phyloP scores from a whole-genome alignment of 2,113 vertebrate species.

The Budorcas taxicolor region DNA sequence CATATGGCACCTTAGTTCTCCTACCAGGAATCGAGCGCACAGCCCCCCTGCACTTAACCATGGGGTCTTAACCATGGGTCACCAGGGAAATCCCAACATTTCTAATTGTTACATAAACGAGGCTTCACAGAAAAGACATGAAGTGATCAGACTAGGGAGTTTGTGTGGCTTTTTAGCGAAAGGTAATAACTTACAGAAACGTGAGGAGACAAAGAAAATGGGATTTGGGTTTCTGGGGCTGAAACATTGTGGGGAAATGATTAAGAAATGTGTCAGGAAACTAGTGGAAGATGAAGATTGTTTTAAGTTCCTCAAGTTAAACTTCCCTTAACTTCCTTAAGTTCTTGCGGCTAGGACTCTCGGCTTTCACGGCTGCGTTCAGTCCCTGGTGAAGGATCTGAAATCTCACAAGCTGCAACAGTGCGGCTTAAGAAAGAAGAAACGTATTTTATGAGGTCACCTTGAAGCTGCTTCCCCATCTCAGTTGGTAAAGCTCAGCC shows the following conservation, averaged over 20 bases:
- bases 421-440: background rate
- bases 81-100: background rate
- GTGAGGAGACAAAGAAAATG: background rate
- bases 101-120: background rate
- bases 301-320: background rate
- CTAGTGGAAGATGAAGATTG: background rate
- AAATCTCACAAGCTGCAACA: background rate
- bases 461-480: background rate
- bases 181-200: background rate
- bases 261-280: accelerated
- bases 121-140: background rate
- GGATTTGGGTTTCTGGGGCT: background rate
- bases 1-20: background rate
- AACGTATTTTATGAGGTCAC: too few relatives aligned
- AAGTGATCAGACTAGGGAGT: background rate
- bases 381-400: background rate
- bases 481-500: background rate
- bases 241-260: background rate
- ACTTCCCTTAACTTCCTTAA: background rate
- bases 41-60: background rate
- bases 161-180: background rate
- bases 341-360: background rate
- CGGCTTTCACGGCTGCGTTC: background rate
- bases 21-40: accelerated
- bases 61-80: background rate